A percentile compares a stretch with the other conserved stretches of the same genome.
These are phyloP conservation scores for Microcebus jonahi DNA, from an alignment of 2,113 vertebrate species.

Conservation along the genomic window DNA sequence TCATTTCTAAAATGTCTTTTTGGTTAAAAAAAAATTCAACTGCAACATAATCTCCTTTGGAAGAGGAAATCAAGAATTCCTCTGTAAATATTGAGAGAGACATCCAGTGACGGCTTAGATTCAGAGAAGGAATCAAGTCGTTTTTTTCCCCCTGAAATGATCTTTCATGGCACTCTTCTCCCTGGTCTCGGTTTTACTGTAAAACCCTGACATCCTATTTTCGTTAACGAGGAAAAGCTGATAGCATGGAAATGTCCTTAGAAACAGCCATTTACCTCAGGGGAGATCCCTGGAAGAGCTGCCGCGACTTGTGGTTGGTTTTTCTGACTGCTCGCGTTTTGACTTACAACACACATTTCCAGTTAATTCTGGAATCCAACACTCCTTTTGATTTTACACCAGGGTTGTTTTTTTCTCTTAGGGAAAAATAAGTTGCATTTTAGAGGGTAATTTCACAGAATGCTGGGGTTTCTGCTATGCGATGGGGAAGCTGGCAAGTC, in stretches of 20 bases:
- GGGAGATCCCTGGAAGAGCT: slow-evolving; percentile 68
- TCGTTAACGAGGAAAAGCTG: slow-evolving; percentile 69
- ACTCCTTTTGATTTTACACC: slow-evolving; percentile 76
- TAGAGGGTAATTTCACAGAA: slow-evolving; percentile 71
- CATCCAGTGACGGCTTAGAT: slow-evolving; percentile 28
- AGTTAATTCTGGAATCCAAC: slow-evolving; percentile 79
- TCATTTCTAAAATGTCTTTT: slow-evolving; percentile 52
- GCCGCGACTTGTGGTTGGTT: slow-evolving; percentile 75
- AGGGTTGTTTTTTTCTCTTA: slow-evolving; percentile 77
- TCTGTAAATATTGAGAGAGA: slow-evolving; percentile 58
- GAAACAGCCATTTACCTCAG: slow-evolving; percentile 77
- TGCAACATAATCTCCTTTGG: slow-evolving; percentile 48
- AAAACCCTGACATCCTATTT: slow-evolving; percentile 69
- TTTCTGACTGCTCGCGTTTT: slow-evolving; percentile 67
- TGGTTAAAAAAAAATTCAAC: slow-evolving; percentile 2
- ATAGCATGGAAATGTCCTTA: slow-evolving; percentile 76
- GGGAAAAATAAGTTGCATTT: slow-evolving; percentile 67
- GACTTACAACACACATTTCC: slow-evolving; percentile 83
- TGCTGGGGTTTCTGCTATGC: slow-evolving; percentile 71
- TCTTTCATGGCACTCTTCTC: slow-evolving; percentile 52
- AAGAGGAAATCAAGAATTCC: slow-evolving; percentile 21
- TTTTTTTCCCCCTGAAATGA: slow-evolving; percentile 54
- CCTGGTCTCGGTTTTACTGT: slow-evolving; percentile 52
- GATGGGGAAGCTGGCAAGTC: slow-evolving; percentile 31
- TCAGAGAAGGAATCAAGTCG: slow-evolving; percentile 48